Base-by-base conservation (phyloP, 2,797 vertebrate species). In the Leptoclinus maculatus region DNA sequence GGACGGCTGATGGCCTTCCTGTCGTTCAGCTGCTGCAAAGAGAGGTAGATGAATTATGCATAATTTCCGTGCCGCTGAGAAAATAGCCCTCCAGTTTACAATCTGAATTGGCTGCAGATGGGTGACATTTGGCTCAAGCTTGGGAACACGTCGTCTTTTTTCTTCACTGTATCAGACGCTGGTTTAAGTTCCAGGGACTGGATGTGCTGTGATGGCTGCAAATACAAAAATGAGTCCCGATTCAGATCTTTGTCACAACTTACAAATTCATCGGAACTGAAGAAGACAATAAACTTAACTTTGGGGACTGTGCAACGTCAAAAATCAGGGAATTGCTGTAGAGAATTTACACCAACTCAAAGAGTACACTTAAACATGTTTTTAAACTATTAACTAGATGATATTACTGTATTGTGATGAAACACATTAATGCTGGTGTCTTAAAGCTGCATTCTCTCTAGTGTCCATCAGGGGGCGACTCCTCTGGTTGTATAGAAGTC, bases 31-130 rank as follows among this genome's bases (percentile, higher is more conserved):
- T 9, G 66, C 66, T 70, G 76, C 65, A 88, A 66, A 89, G 32
- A 71, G 7, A 71, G 23, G 56, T 17, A 65, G 73, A 80, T 91
- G 64, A 87, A 89, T 89, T 57, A 88, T 80, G 75, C 79, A 90
- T 77, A 2, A 38, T 76, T 83, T 87, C 32, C 32, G 32, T 34
- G 32, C 32, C 78, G 23, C 36, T 0, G 27, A 79, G 80, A 80
- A 78, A 83, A 87, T 70, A 69, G 71, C 36, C 68, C 66, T 66
- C n/a, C 56, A 64, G 62, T 82, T 78, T 49, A 73, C 21, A 75
- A 23, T 39, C 14, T 21, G 68, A 34, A 86, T 58, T 73, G 51
- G 36, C 45, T 39, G 66, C 73, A 71, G 59, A n/a, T 21, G 58
- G 27, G 41, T 74, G 70, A 77, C 45, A 66, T 85, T 82, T 82